phyloP scores from a whole-genome alignment of 2,888 invertebrate species.

The Paralinhomoeus sp. region DNA sequence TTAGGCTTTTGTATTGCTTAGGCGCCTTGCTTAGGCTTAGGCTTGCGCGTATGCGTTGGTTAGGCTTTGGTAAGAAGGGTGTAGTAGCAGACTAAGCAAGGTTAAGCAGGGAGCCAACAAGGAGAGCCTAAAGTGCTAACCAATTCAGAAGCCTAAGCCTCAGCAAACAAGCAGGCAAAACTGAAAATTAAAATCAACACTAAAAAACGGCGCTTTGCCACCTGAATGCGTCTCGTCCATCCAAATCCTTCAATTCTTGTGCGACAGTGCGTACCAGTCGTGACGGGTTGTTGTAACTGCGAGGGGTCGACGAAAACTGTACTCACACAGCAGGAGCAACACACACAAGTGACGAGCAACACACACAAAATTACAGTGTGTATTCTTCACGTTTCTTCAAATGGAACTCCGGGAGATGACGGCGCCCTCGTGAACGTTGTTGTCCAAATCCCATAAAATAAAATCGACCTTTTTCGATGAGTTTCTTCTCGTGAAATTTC shows the following conservation, averaged over 20 bases:
- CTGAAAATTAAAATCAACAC: too few relatives aligned
- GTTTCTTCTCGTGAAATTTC: conserved; percentile 90
- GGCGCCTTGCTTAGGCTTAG: too few relatives aligned
- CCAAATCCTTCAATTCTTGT: conserved; percentile 63
- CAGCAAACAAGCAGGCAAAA: too few relatives aligned
- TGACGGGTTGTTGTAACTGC: conserved; percentile 75
- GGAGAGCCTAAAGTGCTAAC: too few relatives aligned
- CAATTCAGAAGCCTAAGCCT: too few relatives aligned
- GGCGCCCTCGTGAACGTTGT: conserved; percentile 72
- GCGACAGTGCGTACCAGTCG: conserved; percentile 52
- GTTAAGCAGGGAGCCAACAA: too few relatives aligned
- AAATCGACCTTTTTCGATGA: conserved; percentile 93
- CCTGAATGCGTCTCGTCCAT: conserved; percentile 56
- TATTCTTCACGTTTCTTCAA: conserved; percentile 87
- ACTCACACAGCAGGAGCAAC: too few relatives aligned
- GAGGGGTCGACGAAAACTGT: conserved; percentile 11
- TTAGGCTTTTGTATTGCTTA: too few relatives aligned
- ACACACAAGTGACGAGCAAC: too few relatives aligned
- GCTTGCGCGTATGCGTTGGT: too few relatives aligned
- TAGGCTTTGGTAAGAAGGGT: too few relatives aligned
- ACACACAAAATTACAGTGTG: conserved; percentile 45
- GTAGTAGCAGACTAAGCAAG: too few relatives aligned
- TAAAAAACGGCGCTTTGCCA: conserved; percentile 56
- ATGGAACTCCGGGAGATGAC: conserved; percentile 60
- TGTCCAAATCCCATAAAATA: conserved; percentile 75